Conservation (phyloP, 2,888 invertebrate genomes). For the Xylophagus ater region DNA sequence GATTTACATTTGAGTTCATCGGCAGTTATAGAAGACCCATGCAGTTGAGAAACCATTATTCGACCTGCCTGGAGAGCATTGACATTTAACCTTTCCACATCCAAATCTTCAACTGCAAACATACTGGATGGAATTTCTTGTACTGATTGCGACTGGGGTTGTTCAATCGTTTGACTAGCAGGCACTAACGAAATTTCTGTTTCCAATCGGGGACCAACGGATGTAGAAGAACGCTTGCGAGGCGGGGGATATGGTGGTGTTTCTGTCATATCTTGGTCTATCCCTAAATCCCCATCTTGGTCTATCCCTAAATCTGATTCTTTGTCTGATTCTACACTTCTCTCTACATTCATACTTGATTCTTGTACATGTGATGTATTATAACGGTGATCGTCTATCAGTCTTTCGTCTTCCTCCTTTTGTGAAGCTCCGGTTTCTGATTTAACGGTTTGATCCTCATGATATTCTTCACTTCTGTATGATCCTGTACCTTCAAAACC, state of each 20-base stretch:
- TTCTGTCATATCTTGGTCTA: background rate
- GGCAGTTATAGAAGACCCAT: conserved; percentile 60
- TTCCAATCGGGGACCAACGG: conserved; percentile 21
- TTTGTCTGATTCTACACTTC: conserved; percentile 6
- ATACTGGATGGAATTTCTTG: too few species aligned
- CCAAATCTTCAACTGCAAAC: conserved; percentile 40
- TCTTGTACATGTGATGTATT: too few species aligned
- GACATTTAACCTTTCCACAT: conserved; percentile 67
- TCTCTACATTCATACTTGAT: conserved; percentile 13
- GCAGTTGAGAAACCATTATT: conserved; percentile 70
- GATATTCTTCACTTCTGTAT: conserved; percentile 15
- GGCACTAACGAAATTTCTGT: conserved; percentile 14
- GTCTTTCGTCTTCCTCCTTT: conserved; percentile 20
- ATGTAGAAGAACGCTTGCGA: conserved; percentile 30
- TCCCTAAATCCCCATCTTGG: background rate
- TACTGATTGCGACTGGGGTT: too few species aligned
- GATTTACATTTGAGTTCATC: conserved; percentile 60
- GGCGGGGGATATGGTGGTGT: too few species aligned
- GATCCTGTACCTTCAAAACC: conserved; percentile 28
- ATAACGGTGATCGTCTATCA: conserved; percentile 13
- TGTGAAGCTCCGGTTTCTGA: conserved; percentile 20
- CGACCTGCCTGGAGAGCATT: conserved; percentile 68
- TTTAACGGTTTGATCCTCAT: conserved; percentile 17
- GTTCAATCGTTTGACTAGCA: too few species aligned
- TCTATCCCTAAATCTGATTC: too few species aligned